Percentiles rank a stretch among this genome's conserved stretches.
Evolutionary conservation across 2,797 vertebrate genomes (phyloP).

Genomic region (Galaxias olidus): DNA sequence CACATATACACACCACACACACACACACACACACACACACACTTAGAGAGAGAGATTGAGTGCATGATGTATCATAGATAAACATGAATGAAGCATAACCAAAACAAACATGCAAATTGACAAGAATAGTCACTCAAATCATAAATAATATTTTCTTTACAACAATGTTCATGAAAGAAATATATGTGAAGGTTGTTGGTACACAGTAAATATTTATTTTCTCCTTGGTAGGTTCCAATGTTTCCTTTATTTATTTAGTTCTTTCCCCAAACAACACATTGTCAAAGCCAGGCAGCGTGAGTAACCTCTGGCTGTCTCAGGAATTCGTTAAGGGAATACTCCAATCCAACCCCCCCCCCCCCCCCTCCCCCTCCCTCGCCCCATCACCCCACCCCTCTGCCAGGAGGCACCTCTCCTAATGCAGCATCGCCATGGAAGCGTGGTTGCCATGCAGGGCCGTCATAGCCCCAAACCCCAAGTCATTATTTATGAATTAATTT

Average conservation of each 20-base stretch:
- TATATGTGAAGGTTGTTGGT: conserved; percentile 36
- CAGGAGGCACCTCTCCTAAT: conserved; percentile 72
- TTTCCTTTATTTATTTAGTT: conserved; percentile 15
- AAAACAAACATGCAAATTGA: not conserved
- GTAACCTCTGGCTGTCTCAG: conserved; percentile 75
- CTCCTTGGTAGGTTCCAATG: conserved; percentile 52
- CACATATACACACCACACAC: not conserved
- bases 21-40: not conserved
- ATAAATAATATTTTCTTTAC: conserved; percentile 36
- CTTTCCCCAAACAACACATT: conserved; percentile 70
- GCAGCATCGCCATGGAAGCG: conserved; percentile 70
- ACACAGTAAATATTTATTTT: conserved; percentile 53
- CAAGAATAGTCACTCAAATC: conserved; percentile 5
- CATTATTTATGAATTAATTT: conserved; percentile 82
- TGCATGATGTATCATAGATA: too few species aligned
- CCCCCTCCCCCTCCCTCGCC: conserved; percentile 14
- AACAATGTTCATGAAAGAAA: conserved; percentile 47
- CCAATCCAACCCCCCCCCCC: conserved; percentile 63
- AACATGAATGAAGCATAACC: not conserved
- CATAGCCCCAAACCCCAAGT: conserved; percentile 70
- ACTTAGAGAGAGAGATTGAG: not conserved
- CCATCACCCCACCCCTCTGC: conserved; percentile 50
- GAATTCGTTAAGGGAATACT: conserved; percentile 78
- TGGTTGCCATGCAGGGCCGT: conserved; percentile 65
- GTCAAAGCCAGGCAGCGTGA: conserved; percentile 71